Evolutionary conservation across 2,888 invertebrate species (phyloP), one percentile per base, ranked within the genome.

Genomic region (Eledona agricola): DNA sequence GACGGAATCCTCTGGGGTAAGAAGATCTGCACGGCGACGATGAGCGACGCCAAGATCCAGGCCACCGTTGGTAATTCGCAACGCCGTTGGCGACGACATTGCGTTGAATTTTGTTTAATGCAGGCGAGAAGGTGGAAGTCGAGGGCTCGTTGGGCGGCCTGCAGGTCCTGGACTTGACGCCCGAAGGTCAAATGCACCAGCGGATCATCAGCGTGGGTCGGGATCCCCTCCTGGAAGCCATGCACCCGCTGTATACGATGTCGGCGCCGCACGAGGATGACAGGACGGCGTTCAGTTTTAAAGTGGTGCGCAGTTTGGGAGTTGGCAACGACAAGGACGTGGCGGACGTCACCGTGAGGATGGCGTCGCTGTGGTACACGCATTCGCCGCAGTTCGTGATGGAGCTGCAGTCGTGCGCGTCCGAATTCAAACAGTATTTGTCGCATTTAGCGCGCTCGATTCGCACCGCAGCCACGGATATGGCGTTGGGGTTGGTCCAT

Each of bases 281-380:
- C 2, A 59, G 65, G 15, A 72, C 72, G 45, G 85, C 85, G 0
- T 81, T 85, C 51, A 79, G 81, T 52, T 84, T 85, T 59, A 76
- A 76, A 16, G 75, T 80, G 0, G 74, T 74, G 6, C 69, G 78
- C 19, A 78, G 67, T 47, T 50, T 69, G 12, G 55, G 60, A 17
- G 42, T 56, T 17, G 40, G 43, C 4, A 31, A 42, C 5, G 50
- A 50, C 12, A 52, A 60, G 60, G 73, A 74, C 50, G 59, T 63
- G 4, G 75, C 75, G 3, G 72, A 75, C 45, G 68, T 76, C 10
- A 70, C 62, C 1, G 69, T 88, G 59, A 81, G 87, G 68, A 90
- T 95, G 85, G 94, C 93, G 1, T 91, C 93, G 20, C 89, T 96
- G 49, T 93, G 93, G 84, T 96, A 96, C 79, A 92, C 92, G 2